Evolutionary conservation across 2,888 invertebrate species (phyloP).

Genomic region (Epiblema foenella): DNA sequence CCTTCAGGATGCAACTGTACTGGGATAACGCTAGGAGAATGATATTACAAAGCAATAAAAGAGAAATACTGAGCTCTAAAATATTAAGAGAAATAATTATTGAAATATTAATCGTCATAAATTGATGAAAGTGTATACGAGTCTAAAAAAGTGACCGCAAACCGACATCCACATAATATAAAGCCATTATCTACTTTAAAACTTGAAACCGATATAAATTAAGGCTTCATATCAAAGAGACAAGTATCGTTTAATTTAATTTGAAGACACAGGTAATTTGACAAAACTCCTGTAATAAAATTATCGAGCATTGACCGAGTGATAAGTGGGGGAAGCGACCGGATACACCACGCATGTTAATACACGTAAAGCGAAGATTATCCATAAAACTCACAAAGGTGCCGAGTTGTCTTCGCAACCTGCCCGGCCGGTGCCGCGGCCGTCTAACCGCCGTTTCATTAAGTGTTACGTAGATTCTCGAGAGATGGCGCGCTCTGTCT

Average conservation of each 20-base stretch:
- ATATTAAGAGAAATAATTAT: too few relatives aligned
- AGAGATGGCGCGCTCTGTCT: constrained; percentile 4
- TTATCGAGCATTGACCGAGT: constrained; percentile 80
- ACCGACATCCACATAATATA: constrained; percentile 9
- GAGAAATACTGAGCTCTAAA: too few relatives aligned
- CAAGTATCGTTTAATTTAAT: constrained; percentile 82
- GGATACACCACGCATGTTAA: constrained; percentile 77
- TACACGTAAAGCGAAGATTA: constrained; percentile 80
- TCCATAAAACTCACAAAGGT: constrained; percentile 81
- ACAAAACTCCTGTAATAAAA: constrained; percentile 84
- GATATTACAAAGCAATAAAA: too few relatives aligned
- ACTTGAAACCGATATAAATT: constrained; percentile 52
- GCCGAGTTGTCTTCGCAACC: constrained; percentile 78
- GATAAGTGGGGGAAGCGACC: constrained; percentile 71
- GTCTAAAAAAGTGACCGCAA: background rate
- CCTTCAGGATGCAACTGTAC: too few relatives aligned
- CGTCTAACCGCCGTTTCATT: constrained; percentile 48
- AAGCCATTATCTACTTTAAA: constrained; percentile 21
- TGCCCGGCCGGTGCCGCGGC: constrained; percentile 55
- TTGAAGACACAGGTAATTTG: constrained; percentile 79
- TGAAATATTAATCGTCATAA: too few relatives aligned
- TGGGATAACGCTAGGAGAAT: too few relatives aligned
- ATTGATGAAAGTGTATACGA: background rate
- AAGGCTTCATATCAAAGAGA: constrained; percentile 70
- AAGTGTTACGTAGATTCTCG: background rate